Evolutionary conservation across 53 echinoderm and acorn worm genomes (phyloP), one percentile per base, ranked within the genome.

Genomic region (Astropecten irregularis): DNA sequence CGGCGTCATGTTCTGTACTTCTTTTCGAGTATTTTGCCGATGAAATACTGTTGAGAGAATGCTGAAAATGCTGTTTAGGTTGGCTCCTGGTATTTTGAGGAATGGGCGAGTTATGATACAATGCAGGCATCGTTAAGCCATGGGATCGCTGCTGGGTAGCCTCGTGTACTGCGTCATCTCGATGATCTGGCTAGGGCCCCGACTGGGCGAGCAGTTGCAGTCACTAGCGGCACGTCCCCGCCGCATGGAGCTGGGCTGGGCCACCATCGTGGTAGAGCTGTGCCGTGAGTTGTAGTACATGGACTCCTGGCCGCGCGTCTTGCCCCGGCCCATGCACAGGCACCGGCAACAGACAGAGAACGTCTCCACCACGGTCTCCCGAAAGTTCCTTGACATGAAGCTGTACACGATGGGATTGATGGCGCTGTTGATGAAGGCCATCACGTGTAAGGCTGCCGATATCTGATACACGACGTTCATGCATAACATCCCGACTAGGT

Each of bases 311-410:
- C 44, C 68, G 64, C 37, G 18, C n/a, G 18, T 18, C 36, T 20
- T 14, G 25, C 15, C 14, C 6, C 36, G 2, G 25, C 4, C 26
- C 28, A 18, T 15, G 1, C 9, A 7, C 18, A 33, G 27, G 68
- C 83, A 67, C 11, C 86, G 54, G 47, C 54, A 59, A 54, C 66
- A 54, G 9, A 54, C 56, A 14, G 69, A 55, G 1, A 92, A 52
- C 0, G 86, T 86, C 39, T 79, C 67, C n/a, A 50, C 38, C 55
- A 92, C 82, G 44, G 86, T 73, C 35, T 82, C 59, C 30, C 91
- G 58, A 46, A 91, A 91, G 68, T 91, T 91, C 20, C 86, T 62
- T 4, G 91, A 91, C 91, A 91, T 91, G 71, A 91, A 91, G 23
- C 91, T 83, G 66, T 91, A 91, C 2, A 87, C 87, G 13, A 91